Base-by-base conservation (phyloP, 1,140 invertebrate genomes). In the Yoshiicerus persimilis region DNA sequence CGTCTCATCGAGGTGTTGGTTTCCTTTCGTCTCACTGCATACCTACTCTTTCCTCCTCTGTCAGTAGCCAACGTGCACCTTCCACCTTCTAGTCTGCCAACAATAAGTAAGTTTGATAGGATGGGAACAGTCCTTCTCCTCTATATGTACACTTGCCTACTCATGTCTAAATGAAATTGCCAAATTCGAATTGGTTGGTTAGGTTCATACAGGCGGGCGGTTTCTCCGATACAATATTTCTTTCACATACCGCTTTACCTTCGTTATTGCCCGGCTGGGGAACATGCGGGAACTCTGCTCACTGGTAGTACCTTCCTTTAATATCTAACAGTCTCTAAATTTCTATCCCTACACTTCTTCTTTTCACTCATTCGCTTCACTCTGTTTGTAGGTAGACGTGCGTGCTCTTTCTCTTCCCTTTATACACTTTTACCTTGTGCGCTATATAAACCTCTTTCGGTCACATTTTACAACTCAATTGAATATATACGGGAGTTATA, bases 101-200 rank as follows among this genome's bases (percentile, higher is more conserved):
- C 23, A 11, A 56, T 56, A 56, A 56, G 13, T 16, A 56, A 56
- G n/a, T n/a, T n/a, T n/a, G n/a, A n/a, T n/a, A 56, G 47, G 13
- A 56, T 56, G 47, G 64, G 23, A 13, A 38, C 34, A 38, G 75
- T 84, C 38, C 38, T 32, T 41, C n/a, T 70, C n/a, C 75, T 84
- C 11, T 34, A n/a, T n/a, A n/a, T n/a, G n/a, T n/a, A n/a, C n/a
- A 84, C 83, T 47, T 32, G 27, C 38, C 83, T 84, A 80, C 80
- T n/a, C 62, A 56, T 47, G 56, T 75, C 84, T 62, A 89, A 89
- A 89, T 89, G 88, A 89, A 87, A 89, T 89, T 89, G 77, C 75
- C 80, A 75, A 89, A 89, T 89, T 84, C 83, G 39, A 86, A 86
- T 86, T 84, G 88, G 84, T 88, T 88, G 88, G 88, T 88, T 88